phyloP scores from a whole-genome alignment of 2,888 invertebrate species.

The Rapana venosa region DNA sequence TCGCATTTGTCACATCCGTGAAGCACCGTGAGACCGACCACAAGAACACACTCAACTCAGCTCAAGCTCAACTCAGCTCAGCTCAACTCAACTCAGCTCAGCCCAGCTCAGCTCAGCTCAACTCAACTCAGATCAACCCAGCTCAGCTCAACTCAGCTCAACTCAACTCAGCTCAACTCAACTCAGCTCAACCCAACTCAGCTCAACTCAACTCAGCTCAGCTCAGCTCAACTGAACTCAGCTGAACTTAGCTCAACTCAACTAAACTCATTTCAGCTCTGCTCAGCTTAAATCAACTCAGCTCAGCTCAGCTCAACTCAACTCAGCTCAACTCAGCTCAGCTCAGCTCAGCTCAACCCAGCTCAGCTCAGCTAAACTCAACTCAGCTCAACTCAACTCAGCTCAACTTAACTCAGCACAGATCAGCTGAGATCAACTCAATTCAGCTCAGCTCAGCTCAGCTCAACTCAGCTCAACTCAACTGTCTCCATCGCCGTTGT shows the following conservation, averaged over 20 bases:
- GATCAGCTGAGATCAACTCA: no score
- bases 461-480: no score
- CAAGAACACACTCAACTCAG: neutral
- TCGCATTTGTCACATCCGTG: no score
- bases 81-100: slow-evolving; percentile 6
- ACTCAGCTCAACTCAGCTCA: slow-evolving; percentile 21
- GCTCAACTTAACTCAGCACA: no score
- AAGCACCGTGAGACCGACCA: no score
- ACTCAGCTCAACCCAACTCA: slow-evolving; percentile 11
- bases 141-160: slow-evolving; percentile 8
- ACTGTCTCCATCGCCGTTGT: no score
- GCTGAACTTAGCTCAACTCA: no score
- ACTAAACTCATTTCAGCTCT: no score
- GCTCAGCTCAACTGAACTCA: neutral
- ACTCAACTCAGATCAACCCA: slow-evolving; percentile 8
- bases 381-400: no score
- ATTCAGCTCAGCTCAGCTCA: no score
- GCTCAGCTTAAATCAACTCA: neutral
- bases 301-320: slow-evolving; percentile 10
- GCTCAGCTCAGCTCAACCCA: slow-evolving; percentile 21
- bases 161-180: slow-evolving; percentile 12
- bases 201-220: slow-evolving; percentile 3
- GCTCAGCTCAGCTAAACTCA: slow-evolving; percentile 8
- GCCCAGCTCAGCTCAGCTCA: neutral
- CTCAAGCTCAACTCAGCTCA: neutral